Evolutionary conservation across 1,140 invertebrate genomes (phyloP).

Genomic region (Drosophila kohkoa): DNA sequence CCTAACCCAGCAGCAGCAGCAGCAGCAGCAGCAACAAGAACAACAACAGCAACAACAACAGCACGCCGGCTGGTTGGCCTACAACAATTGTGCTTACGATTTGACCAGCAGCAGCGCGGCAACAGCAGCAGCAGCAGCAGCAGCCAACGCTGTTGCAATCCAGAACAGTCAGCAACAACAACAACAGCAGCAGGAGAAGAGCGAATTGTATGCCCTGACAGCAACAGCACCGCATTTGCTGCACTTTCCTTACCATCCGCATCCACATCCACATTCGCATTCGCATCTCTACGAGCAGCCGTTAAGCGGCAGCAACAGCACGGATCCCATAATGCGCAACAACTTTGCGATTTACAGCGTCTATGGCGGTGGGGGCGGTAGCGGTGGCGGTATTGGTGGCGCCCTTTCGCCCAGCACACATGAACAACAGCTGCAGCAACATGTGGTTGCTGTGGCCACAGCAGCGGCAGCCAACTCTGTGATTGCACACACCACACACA

Average conservation of each 20-base stretch:
- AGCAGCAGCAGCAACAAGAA: conserved; percentile 37
- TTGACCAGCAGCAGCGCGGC: conserved; percentile 56
- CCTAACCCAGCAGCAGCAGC: conserved; percentile 30
- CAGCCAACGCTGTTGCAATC: conserved; percentile 14
- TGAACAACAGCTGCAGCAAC: conserved; percentile 59
- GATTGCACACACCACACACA: conserved; percentile 44
- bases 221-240: conserved; percentile 64
- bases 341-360: conserved; percentile 74
- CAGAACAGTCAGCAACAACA: conserved; percentile 31
- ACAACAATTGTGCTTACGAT: conserved; percentile 60
- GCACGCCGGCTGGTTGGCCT: conserved; percentile 48
- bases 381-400: conserved; percentile 13
- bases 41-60: conserved; percentile 37
- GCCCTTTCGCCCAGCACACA: conserved; percentile 32
- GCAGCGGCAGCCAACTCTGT: conserved; percentile 55
- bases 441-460: conserved; percentile 56
- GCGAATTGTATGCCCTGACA: conserved; percentile 58
- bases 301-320: conserved; percentile 51
- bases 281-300: conserved; percentile 59
- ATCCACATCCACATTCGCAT: conserved; percentile 37
- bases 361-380: conserved; percentile 59
- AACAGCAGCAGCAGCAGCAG: conserved; percentile 35
- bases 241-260: conserved; percentile 47
- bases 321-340: conserved; percentile 79
- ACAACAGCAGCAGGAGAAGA: conserved; percentile 47